A percentile compares a stretch with the other conserved stretches of the same genome.
phyloP scores from a whole-genome alignment of 92 coral and sea anemone species.

The Epizoanthus scotinus region DNA sequence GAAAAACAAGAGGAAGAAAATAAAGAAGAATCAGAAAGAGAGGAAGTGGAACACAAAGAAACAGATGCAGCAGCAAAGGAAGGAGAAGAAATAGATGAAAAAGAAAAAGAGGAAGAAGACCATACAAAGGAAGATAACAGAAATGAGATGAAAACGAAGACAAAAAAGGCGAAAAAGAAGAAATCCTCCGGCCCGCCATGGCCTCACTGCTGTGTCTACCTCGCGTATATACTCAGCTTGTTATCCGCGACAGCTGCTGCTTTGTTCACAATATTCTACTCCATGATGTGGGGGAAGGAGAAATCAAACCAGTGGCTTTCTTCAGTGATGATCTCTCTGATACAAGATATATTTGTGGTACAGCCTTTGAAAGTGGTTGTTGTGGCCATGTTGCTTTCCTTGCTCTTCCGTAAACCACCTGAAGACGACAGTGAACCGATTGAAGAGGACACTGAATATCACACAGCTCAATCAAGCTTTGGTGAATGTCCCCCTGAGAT shows the following conservation, averaged over 20 bases:
- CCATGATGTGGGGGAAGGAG: slow-evolving; percentile 86
- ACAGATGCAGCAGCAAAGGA: background rate
- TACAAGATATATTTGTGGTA: slow-evolving; percentile 74
- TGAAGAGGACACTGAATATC: slow-evolving; percentile 12
- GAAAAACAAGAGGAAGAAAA: background rate
- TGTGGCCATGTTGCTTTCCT: slow-evolving; percentile 62
- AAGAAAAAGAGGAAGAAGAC: background rate
- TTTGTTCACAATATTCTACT: slow-evolving; percentile 51
- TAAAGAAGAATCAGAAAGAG: background rate
- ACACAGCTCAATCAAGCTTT: background rate
- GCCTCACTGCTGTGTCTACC: slow-evolving; percentile 51
- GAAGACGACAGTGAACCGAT: slow-evolving; percentile 64
- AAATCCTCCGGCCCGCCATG: slow-evolving; percentile 23
- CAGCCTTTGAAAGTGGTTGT: slow-evolving; percentile 78
- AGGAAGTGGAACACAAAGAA: background rate
- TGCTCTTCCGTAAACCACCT: slow-evolving; percentile 75
- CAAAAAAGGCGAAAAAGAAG: slow-evolving; percentile 42
- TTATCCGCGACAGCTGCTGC: slow-evolving; percentile 46
- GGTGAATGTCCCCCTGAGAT: slow-evolving; percentile 19
- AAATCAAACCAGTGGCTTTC: slow-evolving; percentile 74
- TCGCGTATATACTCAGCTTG: slow-evolving; percentile 47
- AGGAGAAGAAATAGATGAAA: background rate
- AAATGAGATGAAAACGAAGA: background rate
- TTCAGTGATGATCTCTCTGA: slow-evolving; percentile 65
- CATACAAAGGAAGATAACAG: background rate